phyloP scores from a whole-genome alignment of 2,888 invertebrate genomes.

The Tinea pellionella region DNA sequence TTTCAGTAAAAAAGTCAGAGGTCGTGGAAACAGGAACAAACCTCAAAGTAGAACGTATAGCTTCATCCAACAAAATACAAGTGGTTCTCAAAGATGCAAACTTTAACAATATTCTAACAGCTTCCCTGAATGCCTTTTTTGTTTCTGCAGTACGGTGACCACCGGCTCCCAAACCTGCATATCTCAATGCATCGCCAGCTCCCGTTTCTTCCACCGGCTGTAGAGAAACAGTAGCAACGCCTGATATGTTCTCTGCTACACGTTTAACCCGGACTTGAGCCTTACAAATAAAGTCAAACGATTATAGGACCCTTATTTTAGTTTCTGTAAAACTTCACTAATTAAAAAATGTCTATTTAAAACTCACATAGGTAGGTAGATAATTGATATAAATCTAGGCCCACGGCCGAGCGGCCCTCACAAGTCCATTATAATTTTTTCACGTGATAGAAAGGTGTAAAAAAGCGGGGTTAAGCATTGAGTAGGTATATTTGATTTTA shows the following conservation, averaged over 20 bases:
- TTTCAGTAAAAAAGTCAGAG: too few species aligned
- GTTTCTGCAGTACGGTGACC: slow-evolving; percentile 54
- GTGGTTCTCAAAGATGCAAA: slow-evolving; percentile 59
- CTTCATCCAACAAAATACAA: slow-evolving; percentile 45
- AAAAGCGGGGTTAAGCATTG: too few species aligned
- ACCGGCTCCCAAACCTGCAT: slow-evolving; percentile 51
- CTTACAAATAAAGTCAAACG: slow-evolving; percentile 28
- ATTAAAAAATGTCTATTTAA: too few species aligned
- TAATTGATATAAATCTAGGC: too few species aligned
- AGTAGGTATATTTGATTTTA: too few species aligned
- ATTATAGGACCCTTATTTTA: too few species aligned
- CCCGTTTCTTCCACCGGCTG: slow-evolving; percentile 45
- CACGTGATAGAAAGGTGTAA: too few species aligned
- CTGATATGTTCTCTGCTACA: slow-evolving; percentile 50
- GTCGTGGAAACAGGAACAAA: slow-evolving; percentile 20
- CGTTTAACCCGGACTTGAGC: slow-evolving; percentile 54
- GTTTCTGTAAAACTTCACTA: too few species aligned
- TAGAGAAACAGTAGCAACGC: slow-evolving; percentile 46
- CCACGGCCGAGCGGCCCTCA: too few species aligned
- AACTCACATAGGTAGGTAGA: too few species aligned
- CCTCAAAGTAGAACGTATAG: slow-evolving; percentile 51
- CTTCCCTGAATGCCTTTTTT: slow-evolving; percentile 53
- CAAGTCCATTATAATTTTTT: too few species aligned
- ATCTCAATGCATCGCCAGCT: slow-evolving; percentile 39
- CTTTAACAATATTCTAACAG: slow-evolving; percentile 49